Conservation (phyloP, 2,888 invertebrate species). For the Julus scanicus region DNA sequence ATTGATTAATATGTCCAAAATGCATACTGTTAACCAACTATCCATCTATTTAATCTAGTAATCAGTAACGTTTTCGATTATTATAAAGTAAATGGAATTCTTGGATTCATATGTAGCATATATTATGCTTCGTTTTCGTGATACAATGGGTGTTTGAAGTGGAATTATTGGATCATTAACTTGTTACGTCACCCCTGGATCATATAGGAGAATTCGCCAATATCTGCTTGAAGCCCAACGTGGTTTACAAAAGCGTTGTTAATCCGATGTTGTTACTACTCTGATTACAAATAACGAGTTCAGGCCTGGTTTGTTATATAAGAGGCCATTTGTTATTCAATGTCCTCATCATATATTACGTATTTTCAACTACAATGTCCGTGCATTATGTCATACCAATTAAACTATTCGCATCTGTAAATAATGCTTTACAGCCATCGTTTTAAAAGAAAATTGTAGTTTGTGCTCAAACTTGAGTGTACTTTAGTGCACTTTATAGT, state of each 20-base stretch:
- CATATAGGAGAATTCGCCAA: not conserved
- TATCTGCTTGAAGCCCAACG: constrained; percentile 8
- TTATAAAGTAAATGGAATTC: constrained; percentile 37
- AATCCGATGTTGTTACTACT: constrained; percentile 3
- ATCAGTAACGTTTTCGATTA: constrained; percentile 18
- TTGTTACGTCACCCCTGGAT: constrained; percentile 2
- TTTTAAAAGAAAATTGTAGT: not conserved
- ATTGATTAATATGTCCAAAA: constrained; percentile 36
- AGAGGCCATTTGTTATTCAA: constrained; percentile 28
- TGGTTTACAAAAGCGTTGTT: constrained; percentile 37
- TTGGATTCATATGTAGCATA: constrained; percentile 47
- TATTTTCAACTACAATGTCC: constrained; percentile 8
- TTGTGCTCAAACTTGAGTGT: not conserved
- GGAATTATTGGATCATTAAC: not conserved
- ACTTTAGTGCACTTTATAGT: not conserved
- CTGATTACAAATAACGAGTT: constrained; percentile 2
- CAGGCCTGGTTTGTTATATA: constrained; percentile 35
- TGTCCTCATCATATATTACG: constrained; percentile 32
- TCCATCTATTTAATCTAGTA: constrained; percentile 21
- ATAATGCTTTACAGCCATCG: constrained; percentile 15
- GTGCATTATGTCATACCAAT: constrained; percentile 43
- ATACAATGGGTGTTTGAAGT: constrained; percentile 13
- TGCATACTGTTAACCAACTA: constrained; percentile 31
- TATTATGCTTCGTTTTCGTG: constrained; percentile 47
- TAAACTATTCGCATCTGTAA: constrained; percentile 32